phyloP scores from a whole-genome alignment of 1,140 invertebrate species.

The Psix sp. region DNA sequence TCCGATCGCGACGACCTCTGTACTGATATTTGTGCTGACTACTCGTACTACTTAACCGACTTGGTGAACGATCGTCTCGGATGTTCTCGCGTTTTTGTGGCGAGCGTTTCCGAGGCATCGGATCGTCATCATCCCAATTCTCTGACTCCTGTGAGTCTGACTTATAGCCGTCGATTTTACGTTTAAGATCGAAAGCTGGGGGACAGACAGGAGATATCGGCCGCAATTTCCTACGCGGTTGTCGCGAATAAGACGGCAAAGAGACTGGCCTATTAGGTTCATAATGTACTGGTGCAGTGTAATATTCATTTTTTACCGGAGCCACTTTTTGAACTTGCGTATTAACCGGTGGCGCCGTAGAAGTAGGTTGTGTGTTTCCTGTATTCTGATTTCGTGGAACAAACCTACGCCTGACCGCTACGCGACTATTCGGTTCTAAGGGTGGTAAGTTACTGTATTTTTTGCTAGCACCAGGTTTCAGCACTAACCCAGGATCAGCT shows the following conservation, averaged over 20 bases:
- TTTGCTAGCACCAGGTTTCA: conserved; percentile 35
- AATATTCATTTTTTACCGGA: too few relatives aligned
- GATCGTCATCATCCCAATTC: conserved; percentile 19
- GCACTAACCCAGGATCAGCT: neutral
- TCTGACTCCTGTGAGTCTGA: neutral
- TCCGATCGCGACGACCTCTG: too few relatives aligned
- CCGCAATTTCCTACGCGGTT: conserved; percentile 3
- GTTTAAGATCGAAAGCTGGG: conserved; percentile 11
- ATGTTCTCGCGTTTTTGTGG: neutral
- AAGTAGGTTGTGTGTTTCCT: neutral
- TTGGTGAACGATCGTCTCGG: too few relatives aligned
- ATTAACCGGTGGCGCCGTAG: neutral
- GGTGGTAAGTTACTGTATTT: conserved; percentile 62
- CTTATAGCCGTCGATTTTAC: neutral
- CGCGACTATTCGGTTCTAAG: conserved; percentile 50
- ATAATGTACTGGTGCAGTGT: too few relatives aligned
- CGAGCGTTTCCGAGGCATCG: neutral
- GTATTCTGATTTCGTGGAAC: neutral
- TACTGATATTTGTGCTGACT: too few relatives aligned
- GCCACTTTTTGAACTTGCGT: neutral
- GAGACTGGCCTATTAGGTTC: neutral
- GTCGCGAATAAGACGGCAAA: neutral
- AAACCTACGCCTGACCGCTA: neutral
- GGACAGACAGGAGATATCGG: conserved; percentile 15
- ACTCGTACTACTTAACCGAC: too few relatives aligned